Evolutionary conservation across 1,140 invertebrate genomes (phyloP).

Genomic region (Triops longicaudatus): DNA sequence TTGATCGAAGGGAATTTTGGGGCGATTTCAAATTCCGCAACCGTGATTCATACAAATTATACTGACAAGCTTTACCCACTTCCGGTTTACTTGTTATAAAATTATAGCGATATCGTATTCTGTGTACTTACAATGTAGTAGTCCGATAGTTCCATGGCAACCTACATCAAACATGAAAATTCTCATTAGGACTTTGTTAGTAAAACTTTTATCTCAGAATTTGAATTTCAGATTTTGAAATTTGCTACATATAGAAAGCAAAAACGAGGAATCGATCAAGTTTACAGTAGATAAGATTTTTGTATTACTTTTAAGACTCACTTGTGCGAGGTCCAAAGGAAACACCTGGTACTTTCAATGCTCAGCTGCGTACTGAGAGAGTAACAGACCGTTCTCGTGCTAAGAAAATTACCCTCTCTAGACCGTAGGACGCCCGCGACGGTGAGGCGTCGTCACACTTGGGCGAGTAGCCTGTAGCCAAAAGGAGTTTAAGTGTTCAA

Average conservation of each 20-base stretch:
- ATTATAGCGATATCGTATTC: background rate
- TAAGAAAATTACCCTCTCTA: background rate
- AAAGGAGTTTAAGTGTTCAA: background rate
- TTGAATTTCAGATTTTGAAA: too few species aligned
- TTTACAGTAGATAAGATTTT: too few species aligned
- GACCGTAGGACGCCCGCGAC: background rate
- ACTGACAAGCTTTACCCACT: background rate
- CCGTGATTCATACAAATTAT: background rate
- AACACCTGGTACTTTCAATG: background rate
- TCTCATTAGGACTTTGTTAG: too few species aligned
- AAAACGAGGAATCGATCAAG: background rate
- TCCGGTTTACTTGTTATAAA: background rate
- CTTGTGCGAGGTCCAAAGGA: background rate
- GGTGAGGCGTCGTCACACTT: background rate
- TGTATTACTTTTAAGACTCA: background rate
- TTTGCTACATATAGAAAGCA: background rate
- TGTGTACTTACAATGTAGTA: background rate
- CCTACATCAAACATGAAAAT: background rate
- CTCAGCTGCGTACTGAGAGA: background rate
- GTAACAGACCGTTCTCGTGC: background rate
- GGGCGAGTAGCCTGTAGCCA: background rate
- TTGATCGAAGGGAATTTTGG: background rate
- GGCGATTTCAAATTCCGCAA: background rate
- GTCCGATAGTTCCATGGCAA: background rate
- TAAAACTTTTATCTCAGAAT: too few species aligned